Conservation (phyloP, 2,797 vertebrate genomes). For the Rhyacichthys aspro region DNA sequence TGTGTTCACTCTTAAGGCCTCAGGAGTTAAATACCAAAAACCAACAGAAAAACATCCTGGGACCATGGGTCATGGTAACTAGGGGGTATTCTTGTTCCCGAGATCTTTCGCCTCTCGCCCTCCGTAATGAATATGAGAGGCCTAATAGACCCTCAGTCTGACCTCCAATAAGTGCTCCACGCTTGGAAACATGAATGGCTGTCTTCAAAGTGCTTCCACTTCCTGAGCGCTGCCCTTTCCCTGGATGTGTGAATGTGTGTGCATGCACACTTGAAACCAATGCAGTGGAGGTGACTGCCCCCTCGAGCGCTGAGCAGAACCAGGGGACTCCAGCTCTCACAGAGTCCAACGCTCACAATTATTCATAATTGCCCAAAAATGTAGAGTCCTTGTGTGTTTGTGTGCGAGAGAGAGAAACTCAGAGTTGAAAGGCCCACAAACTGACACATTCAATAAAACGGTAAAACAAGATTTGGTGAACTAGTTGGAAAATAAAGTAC, state of each 20-base stretch:
- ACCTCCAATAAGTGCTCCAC: slow-evolving; percentile 78
- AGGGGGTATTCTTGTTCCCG: slow-evolving; percentile 63
- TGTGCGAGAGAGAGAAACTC: slow-evolving; percentile 29
- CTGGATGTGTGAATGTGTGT: slow-evolving; percentile 55
- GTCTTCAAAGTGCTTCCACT: slow-evolving; percentile 79
- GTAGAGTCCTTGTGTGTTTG: slow-evolving; percentile 22
- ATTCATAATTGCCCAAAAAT: slow-evolving; percentile 66
- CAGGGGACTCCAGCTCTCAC: slow-evolving; percentile 61
- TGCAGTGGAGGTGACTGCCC: slow-evolving; percentile 67
- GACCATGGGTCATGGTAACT: slow-evolving; percentile 69
- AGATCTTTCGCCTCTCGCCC: slow-evolving; percentile 70
- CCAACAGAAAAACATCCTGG: slow-evolving; percentile 78
- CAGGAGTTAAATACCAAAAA: slow-evolving; percentile 64
- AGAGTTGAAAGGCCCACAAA: slow-evolving; percentile 42
- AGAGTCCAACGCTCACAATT: slow-evolving; percentile 71
- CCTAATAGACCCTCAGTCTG: slow-evolving; percentile 76
- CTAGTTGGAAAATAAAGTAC: slow-evolving; percentile 18
- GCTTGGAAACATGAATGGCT: slow-evolving; percentile 76
- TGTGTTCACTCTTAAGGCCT: slow-evolving; percentile 34
- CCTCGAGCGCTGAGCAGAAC: slow-evolving; percentile 71
- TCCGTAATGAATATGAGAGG: slow-evolving; percentile 78
- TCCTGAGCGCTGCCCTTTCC: slow-evolving; percentile 70
- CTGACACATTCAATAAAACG: slow-evolving; percentile 57
- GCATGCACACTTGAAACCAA: slow-evolving; percentile 48
- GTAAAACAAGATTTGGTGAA: slow-evolving; percentile 30